Conservation (phyloP, 2,113 vertebrate genomes). For the Alligator mississippiensis region DNA sequence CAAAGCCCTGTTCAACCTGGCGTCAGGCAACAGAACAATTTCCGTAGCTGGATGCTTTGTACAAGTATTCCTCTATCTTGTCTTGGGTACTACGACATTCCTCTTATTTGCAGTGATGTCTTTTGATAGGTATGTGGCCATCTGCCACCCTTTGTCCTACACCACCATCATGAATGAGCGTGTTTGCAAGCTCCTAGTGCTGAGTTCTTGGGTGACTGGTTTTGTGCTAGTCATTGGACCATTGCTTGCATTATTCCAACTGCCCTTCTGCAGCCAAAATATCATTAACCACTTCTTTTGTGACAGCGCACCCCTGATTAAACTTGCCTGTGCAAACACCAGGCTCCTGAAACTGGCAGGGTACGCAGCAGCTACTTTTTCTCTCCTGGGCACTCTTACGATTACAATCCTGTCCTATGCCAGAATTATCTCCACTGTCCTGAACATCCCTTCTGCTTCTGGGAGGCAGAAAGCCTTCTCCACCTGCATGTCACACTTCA, state of each 20-base stretch:
- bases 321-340: constrained; percentile 30
- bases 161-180: constrained; percentile 44
- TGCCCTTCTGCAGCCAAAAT: constrained; percentile 61
- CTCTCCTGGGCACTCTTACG: neutral
- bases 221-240: constrained; percentile 38
- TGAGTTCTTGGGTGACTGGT: constrained; percentile 40
- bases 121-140: constrained; percentile 44
- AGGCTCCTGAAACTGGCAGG: too few species aligned
- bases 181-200: neutral
- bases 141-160: constrained; percentile 39
- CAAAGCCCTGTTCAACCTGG: neutral
- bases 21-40: neutral
- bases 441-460: neutral
- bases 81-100: constrained; percentile 17
- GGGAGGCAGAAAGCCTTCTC: too few species aligned
- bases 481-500: too few species aligned
- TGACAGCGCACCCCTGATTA: neutral
- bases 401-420: constrained; percentile 33
- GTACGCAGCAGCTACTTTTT: too few species aligned
- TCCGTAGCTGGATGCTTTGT: neutral
- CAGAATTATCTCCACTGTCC: constrained; percentile 13
- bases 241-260: constrained; percentile 19
- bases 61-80: constrained; percentile 35
- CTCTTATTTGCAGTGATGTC: constrained; percentile 52
- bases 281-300: neutral